A percentile compares a stretch with the other conserved stretches of the same genome.
Conservation (phyloP, 2,888 invertebrate genomes). For the Cepaea hortensis region DNA sequence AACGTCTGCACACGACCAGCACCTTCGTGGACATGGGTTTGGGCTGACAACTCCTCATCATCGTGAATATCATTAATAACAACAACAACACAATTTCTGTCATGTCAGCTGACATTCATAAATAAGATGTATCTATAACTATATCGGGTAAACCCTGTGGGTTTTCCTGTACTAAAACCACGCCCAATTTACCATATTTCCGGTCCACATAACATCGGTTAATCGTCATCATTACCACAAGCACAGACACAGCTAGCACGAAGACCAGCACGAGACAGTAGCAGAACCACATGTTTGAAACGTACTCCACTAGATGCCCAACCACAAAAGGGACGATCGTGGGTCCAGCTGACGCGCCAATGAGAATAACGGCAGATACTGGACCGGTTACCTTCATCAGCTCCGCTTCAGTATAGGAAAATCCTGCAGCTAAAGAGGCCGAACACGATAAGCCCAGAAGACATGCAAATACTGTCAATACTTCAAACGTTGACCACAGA, state of each 20-base stretch:
- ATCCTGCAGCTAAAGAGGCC: constrained; percentile 75
- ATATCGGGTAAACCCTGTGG: no score
- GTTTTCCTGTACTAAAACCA: not conserved
- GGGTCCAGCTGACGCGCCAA: constrained; percentile 73
- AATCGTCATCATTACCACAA: constrained; percentile 48
- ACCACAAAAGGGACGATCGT: constrained; percentile 72
- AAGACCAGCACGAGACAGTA: constrained; percentile 65
- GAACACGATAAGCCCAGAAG: constrained; percentile 71
- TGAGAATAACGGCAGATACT: constrained; percentile 72
- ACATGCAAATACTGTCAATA: constrained; percentile 54
- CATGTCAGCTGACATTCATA: no score
- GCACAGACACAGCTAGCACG: constrained; percentile 59
- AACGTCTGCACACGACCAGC: no score
- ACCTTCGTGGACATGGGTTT: no score
- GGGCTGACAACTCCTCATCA: no score
- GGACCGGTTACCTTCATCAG: constrained; percentile 73
- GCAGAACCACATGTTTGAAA: constrained; percentile 69
- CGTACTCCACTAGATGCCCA: constrained; percentile 68
- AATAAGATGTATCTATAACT: no score
- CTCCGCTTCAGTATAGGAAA: constrained; percentile 75
- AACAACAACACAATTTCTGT: no score
- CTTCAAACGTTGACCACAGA: not conserved
- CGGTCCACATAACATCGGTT: constrained; percentile 29
- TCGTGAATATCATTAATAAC: no score
- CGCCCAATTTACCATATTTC: constrained; percentile 12